Conservation (phyloP, 2,113 vertebrate genomes). For the Isichthys henryi region DNA sequence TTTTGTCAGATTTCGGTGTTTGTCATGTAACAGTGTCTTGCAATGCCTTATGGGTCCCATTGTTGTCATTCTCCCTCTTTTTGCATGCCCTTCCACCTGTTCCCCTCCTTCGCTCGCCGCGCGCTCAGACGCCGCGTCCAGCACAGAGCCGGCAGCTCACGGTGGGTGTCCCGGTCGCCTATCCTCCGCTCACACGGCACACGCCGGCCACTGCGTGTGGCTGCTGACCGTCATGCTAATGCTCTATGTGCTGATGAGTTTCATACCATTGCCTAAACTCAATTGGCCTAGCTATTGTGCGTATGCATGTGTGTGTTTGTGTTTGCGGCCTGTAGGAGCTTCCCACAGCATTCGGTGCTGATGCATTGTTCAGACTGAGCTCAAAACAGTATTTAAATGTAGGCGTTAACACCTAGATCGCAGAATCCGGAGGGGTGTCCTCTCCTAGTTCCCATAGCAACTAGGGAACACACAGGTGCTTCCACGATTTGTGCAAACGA, state of each 20-base stretch:
- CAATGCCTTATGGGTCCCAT: slow-evolving; percentile 67
- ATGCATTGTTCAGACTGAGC: not conserved
- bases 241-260: not conserved
- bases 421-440: not conserved
- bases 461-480: not conserved
- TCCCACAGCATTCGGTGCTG: not conserved
- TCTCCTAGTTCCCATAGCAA: not conserved
- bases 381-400: not conserved
- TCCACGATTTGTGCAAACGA: not conserved
- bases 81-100: slow-evolving; percentile 68
- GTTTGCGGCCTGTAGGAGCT: not conserved
- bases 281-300: not conserved
- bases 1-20: slow-evolving; percentile 52
- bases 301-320: not conserved
- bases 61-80: slow-evolving; percentile 60
- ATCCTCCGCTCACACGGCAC: slow-evolving; percentile 37
- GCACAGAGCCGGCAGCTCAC: slow-evolving; percentile 70
- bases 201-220: slow-evolving; percentile 19
- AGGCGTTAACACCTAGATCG: not conserved
- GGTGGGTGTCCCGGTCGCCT: slow-evolving; percentile 63
- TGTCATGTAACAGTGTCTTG: slow-evolving; percentile 58
- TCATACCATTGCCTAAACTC: too few relatives aligned
- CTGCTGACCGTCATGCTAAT: not conserved
- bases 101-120: slow-evolving; percentile 54
- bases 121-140: slow-evolving; percentile 66